Conservation (phyloP, 2,888 invertebrate species). For the Lepidonotus clava region DNA sequence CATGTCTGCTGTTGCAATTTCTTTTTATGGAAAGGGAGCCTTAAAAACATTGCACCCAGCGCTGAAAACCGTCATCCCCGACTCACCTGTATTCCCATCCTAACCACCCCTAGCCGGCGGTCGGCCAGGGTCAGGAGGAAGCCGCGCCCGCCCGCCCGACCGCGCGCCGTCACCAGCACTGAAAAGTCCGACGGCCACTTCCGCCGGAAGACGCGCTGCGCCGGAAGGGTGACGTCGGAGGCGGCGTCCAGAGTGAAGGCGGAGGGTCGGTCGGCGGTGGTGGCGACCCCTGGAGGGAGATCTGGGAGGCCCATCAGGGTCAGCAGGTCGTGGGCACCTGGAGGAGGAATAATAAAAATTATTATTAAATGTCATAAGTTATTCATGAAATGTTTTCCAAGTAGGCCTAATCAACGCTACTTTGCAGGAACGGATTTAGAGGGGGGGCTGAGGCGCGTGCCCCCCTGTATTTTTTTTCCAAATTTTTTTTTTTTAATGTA, state of each 20-base stretch:
- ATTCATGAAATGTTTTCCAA: too few relatives aligned
- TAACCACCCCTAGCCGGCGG: constrained; percentile 51
- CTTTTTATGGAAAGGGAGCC: too few relatives aligned
- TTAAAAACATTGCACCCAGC: too few relatives aligned
- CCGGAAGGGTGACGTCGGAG: constrained; percentile 70
- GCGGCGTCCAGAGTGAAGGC: constrained; percentile 69
- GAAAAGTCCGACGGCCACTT: constrained; percentile 72
- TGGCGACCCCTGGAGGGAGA: constrained; percentile 70
- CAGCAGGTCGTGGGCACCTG: constrained; percentile 69
- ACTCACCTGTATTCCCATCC: constrained; percentile 24
- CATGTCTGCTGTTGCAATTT: too few relatives aligned
- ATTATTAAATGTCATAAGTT: too few relatives aligned
- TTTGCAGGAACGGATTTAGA: too few relatives aligned
- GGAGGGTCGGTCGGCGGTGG: constrained; percentile 63
- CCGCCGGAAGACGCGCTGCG: constrained; percentile 68
- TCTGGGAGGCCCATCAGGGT: constrained; percentile 68
- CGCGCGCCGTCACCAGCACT: constrained; percentile 68
- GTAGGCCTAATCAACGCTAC: too few relatives aligned
- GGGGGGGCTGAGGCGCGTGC: too few relatives aligned
- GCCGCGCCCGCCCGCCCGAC: constrained; percentile 64
- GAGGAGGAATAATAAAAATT: too few relatives aligned
- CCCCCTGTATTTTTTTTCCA: too few relatives aligned
- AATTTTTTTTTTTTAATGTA: too few relatives aligned
- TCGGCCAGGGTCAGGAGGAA: constrained; percentile 74
- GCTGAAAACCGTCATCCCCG: too few relatives aligned